Conservation (phyloP, 2,113 vertebrate genomes). For the Leucoraja erinaceus region DNA sequence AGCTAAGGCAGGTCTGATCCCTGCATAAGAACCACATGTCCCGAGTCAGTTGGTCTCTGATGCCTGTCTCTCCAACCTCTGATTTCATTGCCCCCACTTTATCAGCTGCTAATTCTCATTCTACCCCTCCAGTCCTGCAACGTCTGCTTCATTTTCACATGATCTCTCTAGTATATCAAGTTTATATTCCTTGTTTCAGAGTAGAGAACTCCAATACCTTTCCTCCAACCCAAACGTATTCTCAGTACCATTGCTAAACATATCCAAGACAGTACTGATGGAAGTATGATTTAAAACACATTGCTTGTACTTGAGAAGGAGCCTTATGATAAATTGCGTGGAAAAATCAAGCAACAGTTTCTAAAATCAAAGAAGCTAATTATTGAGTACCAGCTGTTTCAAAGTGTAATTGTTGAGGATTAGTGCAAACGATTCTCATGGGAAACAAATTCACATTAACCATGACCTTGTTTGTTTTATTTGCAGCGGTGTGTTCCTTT, state of each 20-base stretch:
- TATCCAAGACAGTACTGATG: no score
- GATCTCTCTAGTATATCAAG: no score
- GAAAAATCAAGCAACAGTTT: neutral
- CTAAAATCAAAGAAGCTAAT: neutral
- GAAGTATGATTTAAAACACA: neutral
- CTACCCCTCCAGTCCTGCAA: no score
- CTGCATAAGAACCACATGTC: neutral
- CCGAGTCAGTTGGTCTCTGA: neutral
- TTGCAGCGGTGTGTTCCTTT: constrained; percentile 60
- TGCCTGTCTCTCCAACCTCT: neutral
- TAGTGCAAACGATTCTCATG: neutral
- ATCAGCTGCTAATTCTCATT: no score
- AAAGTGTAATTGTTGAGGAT: neutral
- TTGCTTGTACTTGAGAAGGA: neutral
- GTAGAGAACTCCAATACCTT: neutral
- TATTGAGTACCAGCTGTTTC: fast-evolving
- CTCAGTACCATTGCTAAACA: neutral
- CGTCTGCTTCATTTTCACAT: no score
- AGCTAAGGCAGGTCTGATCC: neutral
- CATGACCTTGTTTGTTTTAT: neutral
- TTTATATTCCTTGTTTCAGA: neutral
- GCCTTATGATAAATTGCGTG: neutral
- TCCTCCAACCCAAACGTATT: neutral
- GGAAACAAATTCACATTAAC: neutral
- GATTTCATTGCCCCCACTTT: neutral